Conservation (phyloP, 2,888 invertebrate genomes). For the Acleris cristana region DNA sequence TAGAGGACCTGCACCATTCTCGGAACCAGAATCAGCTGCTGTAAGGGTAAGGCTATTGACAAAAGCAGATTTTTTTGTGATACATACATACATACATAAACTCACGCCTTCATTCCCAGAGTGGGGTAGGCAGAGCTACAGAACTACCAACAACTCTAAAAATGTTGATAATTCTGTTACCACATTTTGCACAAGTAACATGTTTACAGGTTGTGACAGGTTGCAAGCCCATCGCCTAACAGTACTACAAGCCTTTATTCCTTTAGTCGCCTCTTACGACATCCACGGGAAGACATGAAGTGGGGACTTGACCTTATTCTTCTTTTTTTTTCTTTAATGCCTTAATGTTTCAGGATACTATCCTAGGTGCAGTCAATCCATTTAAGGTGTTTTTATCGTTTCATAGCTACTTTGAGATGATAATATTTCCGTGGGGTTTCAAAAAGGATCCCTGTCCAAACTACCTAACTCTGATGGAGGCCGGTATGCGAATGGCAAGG, state of each 20-base stretch:
- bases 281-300: too few relatives aligned
- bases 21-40: slow-evolving; percentile 93
- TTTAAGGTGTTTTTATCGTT: slow-evolving; percentile 77
- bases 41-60: slow-evolving; percentile 63
- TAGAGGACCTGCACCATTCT: slow-evolving; percentile 91
- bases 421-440: slow-evolving; percentile 77
- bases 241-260: too few relatives aligned
- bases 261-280: too few relatives aligned
- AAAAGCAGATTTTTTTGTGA: neutral
- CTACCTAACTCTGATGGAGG: slow-evolving; percentile 69
- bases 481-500: slow-evolving; percentile 70
- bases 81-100: too few relatives aligned
- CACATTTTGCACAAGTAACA: too few relatives aligned
- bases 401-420: slow-evolving; percentile 75
- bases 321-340: neutral
- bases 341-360: slow-evolving; percentile 63
- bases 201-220: too few relatives aligned
- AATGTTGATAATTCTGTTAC: too few relatives aligned
- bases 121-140: too few relatives aligned
- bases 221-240: too few relatives aligned
- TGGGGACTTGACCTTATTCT: too few relatives aligned
- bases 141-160: too few relatives aligned
- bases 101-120: too few relatives aligned
- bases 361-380: slow-evolving; percentile 60
- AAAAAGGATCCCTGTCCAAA: slow-evolving; percentile 69